These are phyloP conservation scores for Zootoca vivipara DNA, from an alignment of 2,113 vertebrate genomes.

Conservation along the genomic window DNA sequence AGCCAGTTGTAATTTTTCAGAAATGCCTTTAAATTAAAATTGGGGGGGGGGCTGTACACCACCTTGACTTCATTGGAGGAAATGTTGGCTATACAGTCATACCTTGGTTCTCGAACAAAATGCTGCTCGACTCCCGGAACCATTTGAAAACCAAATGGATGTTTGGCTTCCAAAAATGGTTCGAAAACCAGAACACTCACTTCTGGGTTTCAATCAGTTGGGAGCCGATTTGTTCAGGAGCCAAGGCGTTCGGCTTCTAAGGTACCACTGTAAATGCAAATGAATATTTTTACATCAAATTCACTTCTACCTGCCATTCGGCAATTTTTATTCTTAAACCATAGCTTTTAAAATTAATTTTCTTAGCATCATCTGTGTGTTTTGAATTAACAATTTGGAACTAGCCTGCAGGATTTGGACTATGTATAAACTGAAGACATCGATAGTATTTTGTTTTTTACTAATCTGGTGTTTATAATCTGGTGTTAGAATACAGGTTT, in stretches of 20 bases:
- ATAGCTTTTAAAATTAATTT: neutral
- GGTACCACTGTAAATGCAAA: too few relatives aligned
- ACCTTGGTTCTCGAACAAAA: too few relatives aligned
- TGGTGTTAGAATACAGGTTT: neutral
- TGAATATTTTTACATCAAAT: neutral
- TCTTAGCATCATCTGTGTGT: neutral
- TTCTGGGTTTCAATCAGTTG: too few relatives aligned
- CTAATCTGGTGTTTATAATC: neutral
- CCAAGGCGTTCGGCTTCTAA: too few relatives aligned
- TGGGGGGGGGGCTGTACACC: too few relatives aligned
- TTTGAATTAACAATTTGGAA: neutral
- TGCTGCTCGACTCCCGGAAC: too few relatives aligned
- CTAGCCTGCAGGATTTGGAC: neutral
- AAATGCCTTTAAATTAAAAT: neutral
- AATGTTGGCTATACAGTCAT: too few relatives aligned
- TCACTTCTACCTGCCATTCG: neutral
- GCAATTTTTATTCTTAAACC: neutral
- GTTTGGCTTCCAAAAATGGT: too few relatives aligned
- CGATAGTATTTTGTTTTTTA: neutral
- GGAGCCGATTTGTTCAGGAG: too few relatives aligned
- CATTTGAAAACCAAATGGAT: too few relatives aligned
- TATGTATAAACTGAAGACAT: neutral
- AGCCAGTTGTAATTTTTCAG: neutral
- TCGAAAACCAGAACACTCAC: too few relatives aligned
- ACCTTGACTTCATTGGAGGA: too few relatives aligned